Percentiles rank a stretch among this genome's conserved stretches.
These are phyloP conservation scores for Oreochromis spilurus DNA, from an alignment of 2,113 vertebrate species.

Conservation along the genomic window DNA sequence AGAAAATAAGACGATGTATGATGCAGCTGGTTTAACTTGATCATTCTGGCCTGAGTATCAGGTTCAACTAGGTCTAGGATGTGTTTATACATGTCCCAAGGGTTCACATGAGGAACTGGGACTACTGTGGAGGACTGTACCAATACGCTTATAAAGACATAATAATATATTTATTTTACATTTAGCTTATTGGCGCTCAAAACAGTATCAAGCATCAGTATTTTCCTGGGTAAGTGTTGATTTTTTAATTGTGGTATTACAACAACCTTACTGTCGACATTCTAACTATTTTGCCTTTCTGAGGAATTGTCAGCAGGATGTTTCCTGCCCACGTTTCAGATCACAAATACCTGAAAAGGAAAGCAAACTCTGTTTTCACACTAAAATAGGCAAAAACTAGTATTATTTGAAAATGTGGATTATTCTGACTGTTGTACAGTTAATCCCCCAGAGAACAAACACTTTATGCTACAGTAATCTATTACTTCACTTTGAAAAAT, in stretches of 20 bases:
- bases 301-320: too few relatives aligned
- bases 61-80: background rate
- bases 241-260: background rate
- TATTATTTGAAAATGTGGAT: background rate
- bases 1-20: rapidly evolving
- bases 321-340: background rate
- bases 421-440: background rate
- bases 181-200: background rate
- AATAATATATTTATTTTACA: background rate
- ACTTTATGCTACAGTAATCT: background rate
- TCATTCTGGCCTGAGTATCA: background rate
- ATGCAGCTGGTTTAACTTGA: background rate
- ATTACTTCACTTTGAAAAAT: background rate
- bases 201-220: background rate
- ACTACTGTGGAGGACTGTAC: background rate
- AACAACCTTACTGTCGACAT: background rate
- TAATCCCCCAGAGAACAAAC: background rate
- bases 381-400: too few relatives aligned
- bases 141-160: background rate
- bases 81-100: background rate
- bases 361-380: background rate
- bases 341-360: background rate
- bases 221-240: background rate
- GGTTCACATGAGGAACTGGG: background rate
- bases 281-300: background rate